These are phyloP conservation scores for Dolichomitus sp. DNA, from an alignment of 2,888 invertebrate species.

Conservation along the genomic window DNA sequence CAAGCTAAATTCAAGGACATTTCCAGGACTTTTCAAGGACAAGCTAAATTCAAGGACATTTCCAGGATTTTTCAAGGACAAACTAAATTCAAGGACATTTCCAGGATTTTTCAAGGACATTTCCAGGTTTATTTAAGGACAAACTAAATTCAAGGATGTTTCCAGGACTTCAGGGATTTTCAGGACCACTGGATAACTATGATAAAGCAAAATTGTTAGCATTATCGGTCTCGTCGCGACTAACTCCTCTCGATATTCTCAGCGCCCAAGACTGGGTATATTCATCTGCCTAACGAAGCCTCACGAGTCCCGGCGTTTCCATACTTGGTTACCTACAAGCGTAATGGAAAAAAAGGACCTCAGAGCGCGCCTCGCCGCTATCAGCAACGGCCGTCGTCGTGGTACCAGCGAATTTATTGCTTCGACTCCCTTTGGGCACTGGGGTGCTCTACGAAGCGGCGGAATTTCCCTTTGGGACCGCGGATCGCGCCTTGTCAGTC, in stretches of 20 bases:
- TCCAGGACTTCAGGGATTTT: too few relatives aligned
- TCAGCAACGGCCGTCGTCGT: slow-evolving; percentile 70
- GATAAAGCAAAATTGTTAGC: slow-evolving; percentile 3
- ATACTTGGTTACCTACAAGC: slow-evolving; percentile 66
- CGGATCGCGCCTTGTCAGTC: slow-evolving; percentile 74
- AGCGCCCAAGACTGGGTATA: neutral
- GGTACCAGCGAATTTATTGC: slow-evolving; percentile 75
- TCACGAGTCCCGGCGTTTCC: slow-evolving; percentile 61
- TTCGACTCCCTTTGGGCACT: slow-evolving; percentile 62
- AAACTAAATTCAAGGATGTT: too few relatives aligned
- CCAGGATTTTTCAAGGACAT: too few relatives aligned
- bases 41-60: too few relatives aligned
- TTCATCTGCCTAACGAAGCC: slow-evolving; percentile 59
- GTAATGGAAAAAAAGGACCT: slow-evolving; percentile 46
- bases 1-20: too few relatives aligned
- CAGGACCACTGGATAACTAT: too few relatives aligned
- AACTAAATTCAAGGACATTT: too few relatives aligned
- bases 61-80: too few relatives aligned
- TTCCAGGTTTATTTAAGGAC: too few relatives aligned
- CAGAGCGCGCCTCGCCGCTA: slow-evolving; percentile 71
- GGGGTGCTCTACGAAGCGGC: slow-evolving; percentile 48
- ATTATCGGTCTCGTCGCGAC: slow-evolving; percentile 14
- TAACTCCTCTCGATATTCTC: slow-evolving; percentile 14
- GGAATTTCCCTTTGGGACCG: slow-evolving; percentile 70
- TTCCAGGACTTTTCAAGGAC: too few relatives aligned